Evolutionary conservation across 2,888 invertebrate species (phyloP), one percentile per base, ranked within the genome.

Genomic region (Xanthia togata): DNA sequence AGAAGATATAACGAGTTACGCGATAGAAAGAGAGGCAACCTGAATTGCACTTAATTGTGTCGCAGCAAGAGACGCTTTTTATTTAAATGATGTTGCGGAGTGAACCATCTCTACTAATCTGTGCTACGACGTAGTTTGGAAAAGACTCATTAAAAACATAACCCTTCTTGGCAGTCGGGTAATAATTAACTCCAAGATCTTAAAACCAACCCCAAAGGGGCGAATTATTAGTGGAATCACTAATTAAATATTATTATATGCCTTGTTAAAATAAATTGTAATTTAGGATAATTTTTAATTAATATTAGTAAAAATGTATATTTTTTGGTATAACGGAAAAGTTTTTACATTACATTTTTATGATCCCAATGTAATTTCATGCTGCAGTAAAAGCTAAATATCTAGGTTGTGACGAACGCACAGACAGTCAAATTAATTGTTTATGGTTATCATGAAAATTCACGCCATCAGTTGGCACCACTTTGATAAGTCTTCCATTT

Each of bases 241-340:
- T 83, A 72, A 83, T 63, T 73, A 50, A 84, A 79, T 71, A 79
- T 82, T 71, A 82, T 80, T 73, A 75, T 79, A 83, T 78, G 86
- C 84, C 85, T 80, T 84, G 84, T 84, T 85, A 86, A 83, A 75
- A 65, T 77, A 74, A 68, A 79, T 60, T 74, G 69, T 82, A 79
- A 79, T 81, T 68, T 84, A 84, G 79, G 57, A 69, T 84, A 70
- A 79, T 62, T 53, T 35, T 73, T 76, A 78, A 78, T 76, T 81
- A 80, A 63, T 76, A 55, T 64, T 84, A 76, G 72, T 57, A 35
- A 79, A 70, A 79, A 68, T 85, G 87, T 85, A 85, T 85, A 86
- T 84, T 86, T 86, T 86, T 86, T 85, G 84, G 81, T 85, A 84
- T 72, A 62, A 14, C 41, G 41, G 26, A 62, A 44, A 70, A 14